Base-by-base conservation (phyloP, 2,797 vertebrate species). In the Pseudotriccus pelzelni region DNA sequence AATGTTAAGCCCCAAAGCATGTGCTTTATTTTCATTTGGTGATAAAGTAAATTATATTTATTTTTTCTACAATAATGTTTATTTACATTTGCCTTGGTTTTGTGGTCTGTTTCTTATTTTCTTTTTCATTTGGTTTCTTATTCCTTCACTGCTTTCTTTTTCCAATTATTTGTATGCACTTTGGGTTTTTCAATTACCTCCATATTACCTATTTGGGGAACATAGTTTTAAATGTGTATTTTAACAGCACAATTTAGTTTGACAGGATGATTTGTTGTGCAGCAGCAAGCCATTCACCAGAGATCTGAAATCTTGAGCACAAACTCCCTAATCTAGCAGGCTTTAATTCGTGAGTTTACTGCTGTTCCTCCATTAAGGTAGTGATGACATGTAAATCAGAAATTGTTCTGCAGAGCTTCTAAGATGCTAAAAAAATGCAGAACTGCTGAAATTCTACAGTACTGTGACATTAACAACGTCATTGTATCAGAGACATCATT, bases 191-290 rank as follows among this genome's bases (percentile, higher is more conserved):
- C 94, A 94, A 85, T 96, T 96, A 94, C 72, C 41, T 94, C 47
- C 59, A 56, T 87, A 95, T 91, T 94, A 95, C 91, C 69, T 96
- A 49, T 92, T 93, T 94, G 78, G 59, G 64, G 90, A 96, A 37
- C 69, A 77, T 46, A 94, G 94, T 95, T 96, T 96, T 95, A 97
- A 96, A 96, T 75, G 90, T 0, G 36, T 95, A 90, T 95, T 96
- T 96, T 96, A 97, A 90, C 88, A 94, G 73, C 47, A 92, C 85
- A 82, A 73, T 95, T 96, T 96, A 80, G 50, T 81, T 90, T 97
- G 96, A 97, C 96, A 96, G 94, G 85, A 96, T 97, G 96, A 97
- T 97, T 96, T 97, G 95, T 97, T 94, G 95, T 67, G 63, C 89
- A 93, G 89, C 93, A 95, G 88, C 64, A 94, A 94, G 56, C 37